phyloP scores from a whole-genome alignment of 2,797 vertebrate genomes.

The Setipinna tenuifilis region DNA sequence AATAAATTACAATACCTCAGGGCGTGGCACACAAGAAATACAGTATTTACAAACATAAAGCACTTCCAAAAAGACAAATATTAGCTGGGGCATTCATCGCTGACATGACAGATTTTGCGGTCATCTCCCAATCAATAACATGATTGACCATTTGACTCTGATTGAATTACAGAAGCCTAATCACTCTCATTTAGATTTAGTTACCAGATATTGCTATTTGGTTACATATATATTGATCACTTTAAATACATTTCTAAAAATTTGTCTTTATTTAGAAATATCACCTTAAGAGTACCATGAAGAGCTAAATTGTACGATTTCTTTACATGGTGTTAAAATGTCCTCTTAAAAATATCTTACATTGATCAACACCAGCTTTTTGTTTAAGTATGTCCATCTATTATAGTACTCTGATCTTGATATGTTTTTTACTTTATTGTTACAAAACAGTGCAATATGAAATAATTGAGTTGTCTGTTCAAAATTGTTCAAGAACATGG shows the following conservation, averaged over 20 bases:
- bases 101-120: slow-evolving; percentile 21
- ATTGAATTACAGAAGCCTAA: neutral
- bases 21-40: slow-evolving; percentile 48
- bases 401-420: slow-evolving; percentile 15
- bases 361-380: slow-evolving; percentile 24
- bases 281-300: slow-evolving; percentile 34
- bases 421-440: slow-evolving; percentile 38
- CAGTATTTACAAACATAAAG: slow-evolving; percentile 61
- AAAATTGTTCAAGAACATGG: slow-evolving; percentile 67
- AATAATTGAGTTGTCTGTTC: slow-evolving; percentile 62
- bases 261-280: slow-evolving; percentile 8
- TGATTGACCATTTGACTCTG: slow-evolving; percentile 15
- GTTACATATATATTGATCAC: slow-evolving; percentile 22
- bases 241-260: neutral
- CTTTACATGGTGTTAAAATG: slow-evolving; percentile 47
- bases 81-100: slow-evolving; percentile 26
- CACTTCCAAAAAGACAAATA: slow-evolving; percentile 50
- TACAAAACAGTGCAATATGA: slow-evolving; percentile 75
- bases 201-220: neutral
- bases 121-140: slow-evolving; percentile 34
- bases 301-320: slow-evolving; percentile 28
- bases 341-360: slow-evolving; percentile 42
- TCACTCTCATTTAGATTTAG: neutral
- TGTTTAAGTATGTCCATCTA: slow-evolving; percentile 26
- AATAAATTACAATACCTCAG: slow-evolving; percentile 59